A percentile compares a stretch with the other conserved stretches of the same genome.
Conservation (phyloP, 2,888 invertebrate genomes). For the Ectobius pallidus region DNA sequence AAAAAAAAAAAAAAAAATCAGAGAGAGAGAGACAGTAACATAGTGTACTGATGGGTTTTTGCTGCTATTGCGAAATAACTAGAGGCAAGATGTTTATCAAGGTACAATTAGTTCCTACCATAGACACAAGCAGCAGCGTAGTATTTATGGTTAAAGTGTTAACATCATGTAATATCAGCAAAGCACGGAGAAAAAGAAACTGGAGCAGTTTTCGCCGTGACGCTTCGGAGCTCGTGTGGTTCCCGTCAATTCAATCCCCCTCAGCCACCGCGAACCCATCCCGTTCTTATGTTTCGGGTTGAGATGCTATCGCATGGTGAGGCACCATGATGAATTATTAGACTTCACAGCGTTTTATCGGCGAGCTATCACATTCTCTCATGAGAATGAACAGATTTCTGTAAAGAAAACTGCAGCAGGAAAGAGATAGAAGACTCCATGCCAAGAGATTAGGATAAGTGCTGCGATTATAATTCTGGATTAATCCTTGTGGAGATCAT, state of each 20-base stretch:
- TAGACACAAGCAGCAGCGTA: background rate
- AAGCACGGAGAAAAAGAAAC: background rate
- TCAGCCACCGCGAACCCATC: background rate
- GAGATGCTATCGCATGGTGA: background rate
- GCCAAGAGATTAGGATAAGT: background rate
- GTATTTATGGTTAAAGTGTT: constrained; percentile 1
- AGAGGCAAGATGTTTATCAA: constrained; percentile 18
- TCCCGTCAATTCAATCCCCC: background rate
- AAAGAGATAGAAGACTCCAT: background rate
- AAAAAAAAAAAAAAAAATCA: too few species aligned
- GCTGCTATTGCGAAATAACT: constrained; percentile 2
- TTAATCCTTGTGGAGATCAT: too few species aligned
- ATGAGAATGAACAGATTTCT: constrained; percentile 1
- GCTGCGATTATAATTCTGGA: too few species aligned
- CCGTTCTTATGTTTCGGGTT: background rate
- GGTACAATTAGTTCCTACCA: constrained; percentile 11
- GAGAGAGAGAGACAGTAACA: too few species aligned
- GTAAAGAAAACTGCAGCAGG: background rate
- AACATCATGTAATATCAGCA: constrained; percentile 6
- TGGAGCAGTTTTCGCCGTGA: too few species aligned
- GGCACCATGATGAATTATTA: background rate
- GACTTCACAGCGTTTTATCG: background rate
- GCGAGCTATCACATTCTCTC: background rate
- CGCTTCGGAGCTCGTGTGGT: background rate
- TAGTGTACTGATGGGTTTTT: background rate